Evolutionary conservation across 2,888 invertebrate genomes (phyloP).

Genomic region (Cerastis leucographa): DNA sequence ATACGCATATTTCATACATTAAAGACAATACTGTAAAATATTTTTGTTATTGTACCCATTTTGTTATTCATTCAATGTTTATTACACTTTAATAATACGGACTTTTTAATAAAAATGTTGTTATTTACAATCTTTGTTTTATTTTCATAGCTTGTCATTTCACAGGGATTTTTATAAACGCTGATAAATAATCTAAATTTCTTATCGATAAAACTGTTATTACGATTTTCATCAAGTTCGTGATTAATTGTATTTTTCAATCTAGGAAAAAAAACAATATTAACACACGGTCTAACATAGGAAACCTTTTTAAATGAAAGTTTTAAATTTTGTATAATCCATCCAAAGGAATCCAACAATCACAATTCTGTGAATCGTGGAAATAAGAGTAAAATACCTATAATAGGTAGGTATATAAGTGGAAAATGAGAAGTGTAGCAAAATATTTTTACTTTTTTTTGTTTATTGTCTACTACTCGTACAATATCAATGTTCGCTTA

Average conservation of each 20-base stretch:
- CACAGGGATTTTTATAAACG: neutral
- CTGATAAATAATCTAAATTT: slow-evolving; percentile 4
- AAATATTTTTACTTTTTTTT: neutral
- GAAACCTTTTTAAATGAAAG: neutral
- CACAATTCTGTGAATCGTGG: neutral
- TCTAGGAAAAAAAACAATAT: slow-evolving; percentile 4
- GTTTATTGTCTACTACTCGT: neutral
- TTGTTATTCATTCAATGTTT: slow-evolving; percentile 8
- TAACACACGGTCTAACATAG: neutral
- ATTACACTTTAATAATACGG: slow-evolving; percentile 36
- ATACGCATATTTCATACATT: slow-evolving; percentile 14
- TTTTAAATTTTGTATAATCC: neutral
- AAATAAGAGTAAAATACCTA: neutral
- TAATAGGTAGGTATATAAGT: neutral
- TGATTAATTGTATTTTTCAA: slow-evolving; percentile 21
- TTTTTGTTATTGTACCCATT: slow-evolving; percentile 38
- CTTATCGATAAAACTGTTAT: slow-evolving; percentile 1
- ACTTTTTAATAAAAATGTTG: slow-evolving; percentile 69
- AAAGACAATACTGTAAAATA: slow-evolving; percentile 58
- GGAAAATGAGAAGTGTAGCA: neutral
- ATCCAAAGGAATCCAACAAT: neutral
- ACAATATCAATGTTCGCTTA: neutral
- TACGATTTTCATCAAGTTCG: slow-evolving; percentile 15
- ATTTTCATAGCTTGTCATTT: slow-evolving; percentile 31
- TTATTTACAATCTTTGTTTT: slow-evolving; percentile 60